Percentiles rank a stretch among this genome's conserved stretches.
Evolutionary conservation across 2,797 vertebrate species (phyloP).

Genomic region (Leptodactylus fallax): DNA sequence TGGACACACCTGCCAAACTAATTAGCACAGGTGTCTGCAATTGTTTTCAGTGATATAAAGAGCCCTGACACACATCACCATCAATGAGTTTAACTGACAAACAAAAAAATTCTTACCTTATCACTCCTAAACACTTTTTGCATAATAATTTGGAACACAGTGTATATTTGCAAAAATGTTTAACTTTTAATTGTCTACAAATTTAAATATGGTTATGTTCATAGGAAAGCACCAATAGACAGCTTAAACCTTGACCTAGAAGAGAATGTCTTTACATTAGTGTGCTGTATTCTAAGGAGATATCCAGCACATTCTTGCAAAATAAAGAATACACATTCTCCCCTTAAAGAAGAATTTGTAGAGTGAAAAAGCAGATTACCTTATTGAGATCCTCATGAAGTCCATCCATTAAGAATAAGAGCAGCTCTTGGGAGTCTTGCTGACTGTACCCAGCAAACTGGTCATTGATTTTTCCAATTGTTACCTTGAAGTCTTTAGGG

Average conservation of each 20-base stretch:
- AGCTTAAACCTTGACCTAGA: background rate
- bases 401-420: constrained; percentile 97
- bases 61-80: too few species aligned
- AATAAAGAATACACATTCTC: background rate
- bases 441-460: constrained; percentile 93
- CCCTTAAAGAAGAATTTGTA: background rate
- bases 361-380: constrained; percentile 73
- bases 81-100: too few species aligned
- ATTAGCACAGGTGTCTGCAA: too few species aligned
- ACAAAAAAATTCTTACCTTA: too few species aligned
- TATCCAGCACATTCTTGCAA: background rate
- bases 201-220: too few species aligned
- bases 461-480: constrained; percentile 95
- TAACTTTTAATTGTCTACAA: too few species aligned
- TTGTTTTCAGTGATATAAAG: too few species aligned
- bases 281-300: background rate
- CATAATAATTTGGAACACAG: too few species aligned
- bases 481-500: constrained; percentile 94
- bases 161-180: too few species aligned
- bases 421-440: constrained; percentile 96
- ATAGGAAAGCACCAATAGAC: too few species aligned
- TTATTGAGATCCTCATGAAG: constrained; percentile 98
- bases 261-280: background rate
- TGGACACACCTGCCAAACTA: too few species aligned
- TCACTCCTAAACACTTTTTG: too few species aligned